Base-by-base conservation (phyloP, 2,888 invertebrate genomes). In the Acrocera orbiculus region DNA sequence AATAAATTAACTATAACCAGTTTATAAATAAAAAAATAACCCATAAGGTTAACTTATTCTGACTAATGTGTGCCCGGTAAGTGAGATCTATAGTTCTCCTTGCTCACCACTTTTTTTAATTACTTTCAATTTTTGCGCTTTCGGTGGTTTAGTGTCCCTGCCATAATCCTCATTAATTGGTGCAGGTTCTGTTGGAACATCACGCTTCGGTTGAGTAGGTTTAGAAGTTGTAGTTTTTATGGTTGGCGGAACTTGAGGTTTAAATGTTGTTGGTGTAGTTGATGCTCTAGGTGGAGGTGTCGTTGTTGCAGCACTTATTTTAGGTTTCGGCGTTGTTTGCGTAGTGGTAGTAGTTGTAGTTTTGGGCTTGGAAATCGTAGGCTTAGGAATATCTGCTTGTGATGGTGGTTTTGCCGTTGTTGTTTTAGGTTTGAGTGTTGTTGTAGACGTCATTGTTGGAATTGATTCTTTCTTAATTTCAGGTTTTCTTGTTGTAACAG, bases 81-180 rank as follows among this genome's bases (percentile, higher is more conserved):
- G n/a, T n/a, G n/a, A n/a, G n/a, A n/a, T n/a, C n/a, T 58, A 60
- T 17, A 60, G 48, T 39, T 60, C 59, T 13, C 54, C 50, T 16
- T 56, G 58, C 14, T 44, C 45, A 24, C 71, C 71, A 37, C 61
- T 65, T 45, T 65, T 69, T 46, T 64, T 70, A 36, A 72, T 71
- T 4, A 72, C 67, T 54, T 69, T 72, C 16, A 72, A 58, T 30
- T 62, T 67, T 42, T 67, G 65, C 38, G 62, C 61, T 43, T 53
- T 53, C 2, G 70, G 69, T 35, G 67, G 65, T 14, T 54, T 52
- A 1, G 66, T 67, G 44, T 71, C 71, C 1, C 61, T 58, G 3
- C 62, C 60, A 38, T 70, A 66, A 30, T 65, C 58, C 48, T 73
- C 70, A 36, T 55, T 57, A 9, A 71, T 64, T 4, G 71, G 70